phyloP scores from a whole-genome alignment of 1,140 invertebrate species.

The Drosophila elegans region DNA sequence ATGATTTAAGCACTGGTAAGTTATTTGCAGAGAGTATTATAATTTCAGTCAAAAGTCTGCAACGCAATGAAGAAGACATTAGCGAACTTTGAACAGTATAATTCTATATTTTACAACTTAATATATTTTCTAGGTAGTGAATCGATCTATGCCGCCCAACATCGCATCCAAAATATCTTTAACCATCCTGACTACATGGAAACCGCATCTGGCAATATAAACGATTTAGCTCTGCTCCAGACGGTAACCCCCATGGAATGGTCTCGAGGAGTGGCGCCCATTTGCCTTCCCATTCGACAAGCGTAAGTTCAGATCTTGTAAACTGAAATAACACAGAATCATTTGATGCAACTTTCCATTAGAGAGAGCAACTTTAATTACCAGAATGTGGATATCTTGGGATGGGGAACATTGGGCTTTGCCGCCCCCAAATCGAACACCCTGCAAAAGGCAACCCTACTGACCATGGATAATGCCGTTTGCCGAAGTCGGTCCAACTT shows the following conservation, averaged over 20 bases:
- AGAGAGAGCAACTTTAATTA: constrained; percentile 47
- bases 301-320: constrained; percentile 38
- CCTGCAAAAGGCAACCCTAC: constrained; percentile 64
- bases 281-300: constrained; percentile 70
- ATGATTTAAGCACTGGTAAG: constrained; percentile 65
- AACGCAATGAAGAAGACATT: too few species aligned
- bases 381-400: constrained; percentile 61
- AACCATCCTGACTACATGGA: constrained; percentile 62
- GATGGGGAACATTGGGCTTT: constrained; percentile 77
- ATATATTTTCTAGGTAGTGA: constrained; percentile 20
- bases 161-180: constrained; percentile 61
- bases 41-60: too few species aligned
- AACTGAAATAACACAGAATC: background rate
- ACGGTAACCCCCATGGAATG: constrained; percentile 56
- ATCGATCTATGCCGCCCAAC: constrained; percentile 58
- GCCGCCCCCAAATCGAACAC: constrained; percentile 67
- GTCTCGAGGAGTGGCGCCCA: constrained; percentile 73
- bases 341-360: background rate
- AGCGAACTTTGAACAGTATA: too few species aligned
- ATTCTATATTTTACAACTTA: constrained; percentile 12
- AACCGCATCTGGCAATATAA: constrained; percentile 27
- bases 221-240: constrained; percentile 71
- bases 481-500: constrained; percentile 57
- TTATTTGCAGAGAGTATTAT: background rate
- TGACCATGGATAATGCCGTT: constrained; percentile 54